These are phyloP conservation scores for Bagarius yarrelli DNA, from an alignment of 2,113 vertebrate genomes.

Conservation along the genomic window DNA sequence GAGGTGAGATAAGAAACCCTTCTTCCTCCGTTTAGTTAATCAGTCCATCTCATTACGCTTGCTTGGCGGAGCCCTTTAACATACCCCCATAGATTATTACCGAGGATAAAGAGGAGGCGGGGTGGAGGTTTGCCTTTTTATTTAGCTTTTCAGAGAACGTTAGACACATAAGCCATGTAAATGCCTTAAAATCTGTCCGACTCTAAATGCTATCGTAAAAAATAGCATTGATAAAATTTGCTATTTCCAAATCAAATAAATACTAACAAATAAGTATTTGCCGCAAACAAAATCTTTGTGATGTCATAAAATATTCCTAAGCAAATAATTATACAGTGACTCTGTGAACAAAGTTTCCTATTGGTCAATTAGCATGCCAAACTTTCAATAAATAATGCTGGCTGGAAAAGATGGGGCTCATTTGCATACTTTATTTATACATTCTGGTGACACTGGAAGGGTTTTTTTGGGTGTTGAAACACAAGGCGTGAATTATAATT, in stretches of 20 bases:
- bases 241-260: neutral
- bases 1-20: neutral
- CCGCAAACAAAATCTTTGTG: neutral
- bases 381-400: neutral
- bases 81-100: slow-evolving; percentile 1
- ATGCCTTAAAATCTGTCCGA: neutral
- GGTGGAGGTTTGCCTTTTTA: neutral
- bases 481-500: neutral
- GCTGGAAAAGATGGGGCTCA: too few species aligned
- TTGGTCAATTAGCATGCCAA: neutral
- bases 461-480: neutral
- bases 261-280: neutral
- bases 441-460: neutral
- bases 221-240: neutral
- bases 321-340: neutral
- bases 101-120: neutral
- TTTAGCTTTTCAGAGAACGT: neutral
- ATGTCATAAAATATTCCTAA: neutral
- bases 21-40: neutral
- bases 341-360: neutral
- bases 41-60: neutral
- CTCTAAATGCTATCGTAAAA: neutral
- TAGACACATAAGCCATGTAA: neutral
- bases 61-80: neutral
- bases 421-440: neutral